Base-by-base conservation (phyloP, 2,797 vertebrate genomes). In the Arvicola amphibius region DNA sequence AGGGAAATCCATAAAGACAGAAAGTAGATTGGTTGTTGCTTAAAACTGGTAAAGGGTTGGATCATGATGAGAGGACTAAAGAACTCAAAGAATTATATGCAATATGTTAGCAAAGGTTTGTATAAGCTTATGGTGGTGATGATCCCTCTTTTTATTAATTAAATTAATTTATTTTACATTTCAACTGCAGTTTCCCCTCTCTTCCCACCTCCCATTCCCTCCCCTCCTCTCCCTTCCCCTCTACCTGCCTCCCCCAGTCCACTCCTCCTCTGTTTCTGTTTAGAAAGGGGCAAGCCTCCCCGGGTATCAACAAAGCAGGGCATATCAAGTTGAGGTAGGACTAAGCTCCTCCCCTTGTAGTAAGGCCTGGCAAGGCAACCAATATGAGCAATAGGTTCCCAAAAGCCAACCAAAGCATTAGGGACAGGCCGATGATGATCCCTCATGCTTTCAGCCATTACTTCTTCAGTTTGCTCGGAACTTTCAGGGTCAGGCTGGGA, bases 1-100 rank as follows among this genome's bases (percentile, higher is more conserved):
- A 83, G 46, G 61, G 79, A 87, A 71, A 94, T 84, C 46, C 74
- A 43, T 84, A 91, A 27, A 92, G 51, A 92, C 32, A 63, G 48
- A 76, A 97, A 80, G 21, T 76, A 85, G 53, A 74, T 88, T 77
- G 90, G 67, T 59, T 77, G 14, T 90, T 85, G 32, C 23, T 86
- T 91, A 65, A 29, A 9, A 40, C 65, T 65, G 34, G 8, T 29
- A 25, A 5, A 16, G 46, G 32, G 6, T 81, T 43, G 17, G 12
- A 74, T 19, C 40, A 89, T 59, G 6, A 32, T 76, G 77, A 19
- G 34, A 91, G 29, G 29, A 48, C 46, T 91, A 65, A 92, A 56
- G 27, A 25, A n/a, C 17, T 21, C 27, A 93, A 94, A 51, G 27
- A 76, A 87, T 2, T 78, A 78, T 91, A 89, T 91, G 2, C 85